Base-by-base conservation (phyloP, 2,888 invertebrate genomes). In the Drosophila flavopinicola region DNA sequence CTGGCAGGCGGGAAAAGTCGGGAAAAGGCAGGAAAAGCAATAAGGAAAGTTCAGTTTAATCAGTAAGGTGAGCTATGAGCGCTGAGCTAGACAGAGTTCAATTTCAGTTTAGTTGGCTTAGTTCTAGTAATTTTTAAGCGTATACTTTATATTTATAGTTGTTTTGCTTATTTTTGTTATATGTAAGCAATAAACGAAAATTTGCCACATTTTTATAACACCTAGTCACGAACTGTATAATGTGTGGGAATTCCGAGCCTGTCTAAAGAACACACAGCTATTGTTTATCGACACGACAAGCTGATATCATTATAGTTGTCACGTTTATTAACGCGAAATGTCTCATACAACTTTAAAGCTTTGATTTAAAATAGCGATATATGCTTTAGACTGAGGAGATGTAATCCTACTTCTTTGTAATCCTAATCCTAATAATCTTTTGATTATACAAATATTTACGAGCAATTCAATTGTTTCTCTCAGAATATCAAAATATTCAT, bases 1-100 rank as follows among this genome's bases (percentile, higher is more conserved):
- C 56, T 20, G 17, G 27, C 72, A 80, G 66, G 41, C 47, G 17
- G 15, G 27, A 37, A 25, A 39, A 48, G 47, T 37, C 47, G 17
- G 15, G 27, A 37, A 25, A 39, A 48, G 47, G 41, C 47, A 25
- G 15, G 27, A 37, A 25, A 39, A 48, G 47, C 47, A 35, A 60
- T 32, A 52, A 38, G 44, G 37, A 57, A 44, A 52, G 52, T 61
- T 51, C 44, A 38, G 41, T 72, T 57, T 49, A 35, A 32, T 33
- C 24, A 32, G 17, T 1, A 9, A 38, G 10, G 7, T 9, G 7
- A 30, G 20, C n/a, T n/a, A n/a, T 13, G 24, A 29, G n/a, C 6
- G 25, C 27, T 32, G n/a, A n/a, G n/a, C n/a, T n/a, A n/a, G n/a
- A n/a, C 2, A 13, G n/a, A 27, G 24, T 30, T 44, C 39, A 27